Evolutionary conservation across 2,797 vertebrate genomes (phyloP).

Genomic region (Poeciliopsis presidionis): DNA sequence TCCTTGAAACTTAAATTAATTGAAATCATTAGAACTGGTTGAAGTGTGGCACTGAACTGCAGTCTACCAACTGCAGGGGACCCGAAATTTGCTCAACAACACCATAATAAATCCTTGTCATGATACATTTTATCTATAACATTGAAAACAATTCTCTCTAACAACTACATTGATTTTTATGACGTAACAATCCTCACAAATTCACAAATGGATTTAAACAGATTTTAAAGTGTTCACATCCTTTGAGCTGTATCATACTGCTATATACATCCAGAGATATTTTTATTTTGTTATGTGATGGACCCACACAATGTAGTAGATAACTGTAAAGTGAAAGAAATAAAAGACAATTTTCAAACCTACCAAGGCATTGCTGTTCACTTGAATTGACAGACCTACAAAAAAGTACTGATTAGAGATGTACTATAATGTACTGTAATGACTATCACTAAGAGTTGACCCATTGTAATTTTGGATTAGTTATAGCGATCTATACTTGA

Average conservation of each 20-base stretch:
- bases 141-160: background rate
- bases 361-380: background rate
- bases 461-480: background rate
- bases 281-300: background rate
- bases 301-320: background rate
- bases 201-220: background rate
- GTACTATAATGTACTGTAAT: too few relatives aligned
- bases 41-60: constrained; percentile 76
- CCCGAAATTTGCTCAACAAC: constrained; percentile 88
- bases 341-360: background rate
- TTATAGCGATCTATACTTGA: background rate
- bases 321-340: background rate
- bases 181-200: background rate
- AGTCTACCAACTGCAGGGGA: constrained; percentile 84
- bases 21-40: constrained; percentile 74
- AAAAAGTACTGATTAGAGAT: background rate
- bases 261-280: background rate
- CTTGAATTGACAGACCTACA: background rate
- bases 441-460: too few relatives aligned
- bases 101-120: constrained; percentile 78
- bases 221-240: background rate
- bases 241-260: background rate
- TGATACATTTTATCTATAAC: background rate
- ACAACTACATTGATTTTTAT: background rate
- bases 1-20: background rate